Evolutionary conservation across 53 echinoderm and acorn worm genomes (phyloP), one percentile per base, ranked within the genome.

Genomic region (Echinarachnius parma): DNA sequence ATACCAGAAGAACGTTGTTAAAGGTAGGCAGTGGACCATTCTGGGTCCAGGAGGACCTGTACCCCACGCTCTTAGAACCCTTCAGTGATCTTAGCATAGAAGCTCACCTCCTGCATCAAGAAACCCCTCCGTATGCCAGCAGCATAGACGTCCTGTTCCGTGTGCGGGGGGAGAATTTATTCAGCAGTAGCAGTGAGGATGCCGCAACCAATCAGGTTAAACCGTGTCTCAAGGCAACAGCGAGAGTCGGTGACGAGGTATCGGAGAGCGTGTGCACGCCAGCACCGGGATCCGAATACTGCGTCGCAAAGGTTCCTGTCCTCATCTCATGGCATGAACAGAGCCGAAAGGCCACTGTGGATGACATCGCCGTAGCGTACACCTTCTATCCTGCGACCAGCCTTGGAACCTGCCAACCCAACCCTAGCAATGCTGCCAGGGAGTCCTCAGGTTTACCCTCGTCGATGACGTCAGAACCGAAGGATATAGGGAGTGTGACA

Each of bases 31-130:
- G 74, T 28, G 74, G 74, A 21, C 74, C 74, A n/a, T 72, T 72
- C 55, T 72, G 74, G 74, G 74, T 72, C 9, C 74, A 72, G 57
- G 25, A 72, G 14, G 74, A 72, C 35, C 74, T 72, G 24, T 72
- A 56, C 18, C 35, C 55, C 5, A 39, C 57, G 8, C n/a, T 36
- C 1, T 26, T 29, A 0, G 74, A 55, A 19, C 74, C 74, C 0
- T 72, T 72, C 11, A 37, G 28, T 20, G 74, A 72, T 24, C 14
- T 72, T 35, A 72, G 18, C 15, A 11, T 57, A 9, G 22, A 72
- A 13, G 74, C 74, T 14, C 55, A 56, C 25, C 57, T 72, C 21
- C 29, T 72, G 26, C 36, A 39, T n/a, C 9, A 44, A 39, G 74
- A 72, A 56, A 72, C 56, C 44, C 37, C 74, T n/a, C 74, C 74